Evolutionary conservation across 2,113 vertebrate genomes (phyloP).

Genomic region (Gallinago jamesoni): DNA sequence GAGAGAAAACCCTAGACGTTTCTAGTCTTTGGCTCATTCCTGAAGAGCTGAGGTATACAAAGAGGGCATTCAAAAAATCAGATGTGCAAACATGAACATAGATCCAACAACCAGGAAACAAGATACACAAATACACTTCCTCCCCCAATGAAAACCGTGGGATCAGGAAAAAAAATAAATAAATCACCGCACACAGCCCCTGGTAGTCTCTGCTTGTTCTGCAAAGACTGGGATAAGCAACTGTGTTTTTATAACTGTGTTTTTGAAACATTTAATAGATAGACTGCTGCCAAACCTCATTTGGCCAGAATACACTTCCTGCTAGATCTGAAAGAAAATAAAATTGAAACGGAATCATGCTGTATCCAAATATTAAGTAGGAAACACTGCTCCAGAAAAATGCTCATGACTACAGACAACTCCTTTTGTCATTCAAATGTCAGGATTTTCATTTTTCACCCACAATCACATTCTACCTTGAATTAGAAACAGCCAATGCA

Average conservation of each 20-base stretch:
- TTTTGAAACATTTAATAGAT: slow-evolving; percentile 5
- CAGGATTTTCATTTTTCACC: neutral
- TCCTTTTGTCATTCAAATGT: neutral
- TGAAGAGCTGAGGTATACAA: neutral
- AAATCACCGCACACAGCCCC: neutral
- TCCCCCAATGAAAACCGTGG: neutral
- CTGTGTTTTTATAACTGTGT: slow-evolving; percentile 5
- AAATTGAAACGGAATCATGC: neutral
- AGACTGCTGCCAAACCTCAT: slow-evolving; percentile 30
- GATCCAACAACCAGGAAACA: neutral
- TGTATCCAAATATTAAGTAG: neutral
- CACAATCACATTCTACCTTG: neutral
- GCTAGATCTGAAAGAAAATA: slow-evolving; percentile 14
- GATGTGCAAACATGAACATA: neutral
- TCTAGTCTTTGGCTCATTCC: neutral
- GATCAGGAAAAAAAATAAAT: neutral
- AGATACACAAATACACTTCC: neutral
- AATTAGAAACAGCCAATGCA: neutral
- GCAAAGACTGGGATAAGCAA: slow-evolving; percentile 7
- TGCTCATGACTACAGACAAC: neutral
- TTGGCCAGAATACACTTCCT: neutral
- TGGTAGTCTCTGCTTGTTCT: neutral
- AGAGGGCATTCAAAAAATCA: neutral
- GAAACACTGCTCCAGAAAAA: neutral
- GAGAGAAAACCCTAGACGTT: neutral